These are phyloP conservation scores for Macroteleia sp. DNA, from an alignment of 2,888 invertebrate genomes.

Conservation along the genomic window DNA sequence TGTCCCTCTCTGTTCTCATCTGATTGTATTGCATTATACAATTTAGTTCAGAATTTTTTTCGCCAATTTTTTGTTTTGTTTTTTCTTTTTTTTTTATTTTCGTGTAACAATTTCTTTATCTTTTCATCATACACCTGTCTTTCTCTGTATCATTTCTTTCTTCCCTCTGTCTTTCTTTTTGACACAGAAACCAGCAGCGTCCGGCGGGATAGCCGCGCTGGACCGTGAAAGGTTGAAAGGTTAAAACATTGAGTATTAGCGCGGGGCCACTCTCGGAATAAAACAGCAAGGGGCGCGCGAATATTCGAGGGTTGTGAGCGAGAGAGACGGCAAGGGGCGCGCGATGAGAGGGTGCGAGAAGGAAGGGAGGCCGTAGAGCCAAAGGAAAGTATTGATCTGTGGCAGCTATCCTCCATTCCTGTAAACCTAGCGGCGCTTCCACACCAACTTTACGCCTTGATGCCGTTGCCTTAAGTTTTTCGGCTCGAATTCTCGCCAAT, in stretches of 20 bases:
- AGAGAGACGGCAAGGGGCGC: constrained; percentile 64
- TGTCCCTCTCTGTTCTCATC: no score
- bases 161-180: constrained; percentile 16
- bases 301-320: constrained; percentile 75
- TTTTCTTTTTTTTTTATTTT: no score
- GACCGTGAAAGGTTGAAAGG: constrained; percentile 53
- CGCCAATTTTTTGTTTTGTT: no score
- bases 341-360: constrained; percentile 63
- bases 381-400: constrained; percentile 84
- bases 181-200: constrained; percentile 35
- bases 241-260: no score
- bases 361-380: constrained; percentile 76
- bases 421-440: constrained; percentile 64
- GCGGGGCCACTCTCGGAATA: constrained; percentile 50
- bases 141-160: no score
- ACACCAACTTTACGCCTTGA: constrained; percentile 73
- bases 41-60: no score
- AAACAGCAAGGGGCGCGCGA: constrained; percentile 69
- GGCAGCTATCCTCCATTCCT: constrained; percentile 81
- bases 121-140: no score
- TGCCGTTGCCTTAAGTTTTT: no score
- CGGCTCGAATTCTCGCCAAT: no score
- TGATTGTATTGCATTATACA: no score
- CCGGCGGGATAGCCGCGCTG: constrained; percentile 28
- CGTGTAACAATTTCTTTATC: no score